Base-by-base conservation (phyloP, 2,888 invertebrate genomes). In the Drosophila borborema region DNA sequence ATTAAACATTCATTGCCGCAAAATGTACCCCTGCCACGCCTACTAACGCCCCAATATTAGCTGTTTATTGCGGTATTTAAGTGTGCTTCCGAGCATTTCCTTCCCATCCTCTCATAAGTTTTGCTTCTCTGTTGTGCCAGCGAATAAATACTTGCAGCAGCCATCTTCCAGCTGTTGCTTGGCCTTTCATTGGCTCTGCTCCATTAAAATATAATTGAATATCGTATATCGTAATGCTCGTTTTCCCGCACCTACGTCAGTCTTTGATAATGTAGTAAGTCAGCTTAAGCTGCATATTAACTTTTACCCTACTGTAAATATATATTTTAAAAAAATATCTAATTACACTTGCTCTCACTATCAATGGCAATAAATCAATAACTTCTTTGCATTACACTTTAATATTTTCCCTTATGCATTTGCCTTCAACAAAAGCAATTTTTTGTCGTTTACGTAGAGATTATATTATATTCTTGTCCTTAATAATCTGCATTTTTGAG, bases 1-100 rank as follows among this genome's bases (percentile, higher is more conserved):
- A 84, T 84, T 89, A 89, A 84, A 83, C 71, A 84, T 84, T 83
- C 76, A 84, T 86, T 60, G 78, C 60, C 64, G 72, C 80, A 76
- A 85, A 38, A 54, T 54, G 5, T 54, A 10, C 14, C 20, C 45
- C 2, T 23, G 45, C 58, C 58, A 45, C 36, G 45, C 45, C 45
- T 16, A 10, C 16, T 14, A 6, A 23, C 40, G 38, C 20, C 20
- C 36, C 34, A 51, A 34, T 43, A 43, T 43, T 46, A 61, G 34
- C 62, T 74, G 43, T 74, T 74, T 68, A 55, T 55, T 61, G 56
- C 34, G 54, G 36, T 12, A 2, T 40, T 41, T 54, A 38, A 34
- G 38, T 43, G 28, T 12, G 28, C n/a, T 18, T 18, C 18, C 18
- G 8, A 41, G 34, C 14, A 41, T 53, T 28, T 38, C 20, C 12